Evolutionary conservation across 2,888 invertebrate genomes (phyloP), one percentile per base, ranked within the genome.

Genomic region (Eupithecia subumbrata): DNA sequence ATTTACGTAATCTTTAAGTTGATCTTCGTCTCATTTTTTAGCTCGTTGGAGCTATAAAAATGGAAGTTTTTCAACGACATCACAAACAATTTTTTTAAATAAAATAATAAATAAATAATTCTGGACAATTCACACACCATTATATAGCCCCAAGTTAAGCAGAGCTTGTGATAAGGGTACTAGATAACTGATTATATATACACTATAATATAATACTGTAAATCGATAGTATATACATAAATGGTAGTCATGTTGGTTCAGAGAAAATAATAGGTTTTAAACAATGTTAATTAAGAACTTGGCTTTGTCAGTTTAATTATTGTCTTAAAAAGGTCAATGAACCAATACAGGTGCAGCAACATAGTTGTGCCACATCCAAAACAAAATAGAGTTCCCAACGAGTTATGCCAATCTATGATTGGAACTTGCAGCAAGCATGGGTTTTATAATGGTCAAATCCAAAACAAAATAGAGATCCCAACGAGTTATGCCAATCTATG

Each of bases 401-500:
- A 72, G 72, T 60, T 72, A 71, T 69, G 43, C 69, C 69, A 71
- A 69, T 74, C 72, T 73, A 63, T 72, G 76, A 73, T 78, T 72
- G 72, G 43, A 75, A 74, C 74, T 75, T 74, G 75, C 76, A 75
- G 78, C 67, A 78, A 75, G 74, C 76, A 77, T 72, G 67, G 71
- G n/a, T n/a, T n/a, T n/a, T n/a, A n/a, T n/a, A n/a, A n/a, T n/a
- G n/a, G n/a, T n/a, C 56, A 56, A 22, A 71, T 66, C 45, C 56
- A 74, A 72, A 72, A 73, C 74, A 78, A 76, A 52, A 11, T 52
- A 11, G 16, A 48, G 48, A 18, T 48, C 48, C 52, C 11, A 22
- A n/a, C 48, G 69, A 72, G 71, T 60, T 72, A 71, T 69, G 43
- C 69, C 69, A 71, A 69, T 74, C 72, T 73, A 63, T 72, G 76